Percentiles rank a stretch among this genome's conserved stretches.
phyloP scores from a whole-genome alignment of 2,113 vertebrate genomes.

The Ptilorrhoa leucosticta region DNA sequence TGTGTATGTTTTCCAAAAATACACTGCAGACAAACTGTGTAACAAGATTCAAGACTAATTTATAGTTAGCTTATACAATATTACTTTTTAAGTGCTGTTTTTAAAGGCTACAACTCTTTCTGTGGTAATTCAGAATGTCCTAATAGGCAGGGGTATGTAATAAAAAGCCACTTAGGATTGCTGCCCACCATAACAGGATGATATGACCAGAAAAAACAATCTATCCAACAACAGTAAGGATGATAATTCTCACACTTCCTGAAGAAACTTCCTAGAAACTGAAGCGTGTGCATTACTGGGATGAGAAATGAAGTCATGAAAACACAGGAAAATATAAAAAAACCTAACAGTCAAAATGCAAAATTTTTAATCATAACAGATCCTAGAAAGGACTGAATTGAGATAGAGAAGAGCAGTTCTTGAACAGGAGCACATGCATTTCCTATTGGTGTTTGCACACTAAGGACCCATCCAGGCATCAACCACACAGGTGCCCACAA shows the following conservation, averaged over 20 bases:
- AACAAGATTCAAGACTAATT: not conserved
- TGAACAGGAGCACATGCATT: rapidly evolving
- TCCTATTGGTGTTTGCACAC: rapidly evolving
- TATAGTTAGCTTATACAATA: not conserved
- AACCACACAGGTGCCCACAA: not conserved
- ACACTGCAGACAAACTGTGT: rapidly evolving
- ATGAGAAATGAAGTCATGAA: not conserved
- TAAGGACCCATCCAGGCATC: not conserved
- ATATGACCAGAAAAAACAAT: not conserved
- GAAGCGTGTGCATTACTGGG: not conserved
- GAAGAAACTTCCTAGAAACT: not conserved
- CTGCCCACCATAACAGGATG: not conserved
- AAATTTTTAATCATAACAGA: not conserved
- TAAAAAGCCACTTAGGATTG: not conserved
- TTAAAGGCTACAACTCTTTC: not conserved
- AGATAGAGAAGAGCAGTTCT: rapidly evolving
- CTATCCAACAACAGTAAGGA: not conserved
- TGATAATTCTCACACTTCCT: not conserved
- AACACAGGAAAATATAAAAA: not conserved
- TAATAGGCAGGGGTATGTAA: rapidly evolving
- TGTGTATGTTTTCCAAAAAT: not conserved
- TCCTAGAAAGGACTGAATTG: not conserved
- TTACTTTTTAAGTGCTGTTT: not conserved
- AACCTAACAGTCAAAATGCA: not conserved
- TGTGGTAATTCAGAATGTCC: no score